A percentile compares a stretch with the other conserved stretches of the same genome.
Evolutionary conservation across 2,888 invertebrate genomes (phyloP).

Genomic region (Dolichomitus sp.): DNA sequence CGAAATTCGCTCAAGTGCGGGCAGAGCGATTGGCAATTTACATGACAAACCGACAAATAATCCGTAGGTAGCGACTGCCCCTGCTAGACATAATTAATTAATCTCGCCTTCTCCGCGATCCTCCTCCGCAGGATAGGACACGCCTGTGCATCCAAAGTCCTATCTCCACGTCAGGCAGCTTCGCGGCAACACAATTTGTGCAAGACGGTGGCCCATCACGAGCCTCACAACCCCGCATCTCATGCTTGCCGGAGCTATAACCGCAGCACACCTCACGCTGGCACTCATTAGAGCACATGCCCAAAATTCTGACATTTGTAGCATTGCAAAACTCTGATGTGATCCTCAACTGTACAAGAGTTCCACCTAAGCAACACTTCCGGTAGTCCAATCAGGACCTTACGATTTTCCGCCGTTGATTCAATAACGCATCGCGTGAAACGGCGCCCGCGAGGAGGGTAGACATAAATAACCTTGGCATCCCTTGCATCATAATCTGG

Average conservation of each 20-base stretch:
- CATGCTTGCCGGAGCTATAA: neutral
- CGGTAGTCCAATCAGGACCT: too few species aligned
- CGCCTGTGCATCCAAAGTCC: neutral
- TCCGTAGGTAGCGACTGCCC: too few species aligned
- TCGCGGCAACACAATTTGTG: neutral
- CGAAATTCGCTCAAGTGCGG: too few species aligned
- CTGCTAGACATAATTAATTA: neutral
- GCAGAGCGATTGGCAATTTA: too few species aligned
- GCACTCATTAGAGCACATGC: neutral
- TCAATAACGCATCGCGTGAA: constrained; percentile 11
- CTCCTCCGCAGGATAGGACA: constrained; percentile 16
- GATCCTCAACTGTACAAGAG: neutral
- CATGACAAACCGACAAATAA: too few species aligned
- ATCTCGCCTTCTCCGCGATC: neutral
- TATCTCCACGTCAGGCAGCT: neutral
- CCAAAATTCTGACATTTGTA: constrained; percentile 2
- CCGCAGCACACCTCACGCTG: neutral
- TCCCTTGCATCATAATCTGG: neutral
- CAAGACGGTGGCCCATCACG: neutral
- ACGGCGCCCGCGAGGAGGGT: neutral
- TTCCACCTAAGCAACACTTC: constrained; percentile 15
- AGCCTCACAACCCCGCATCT: neutral
- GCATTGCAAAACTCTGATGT: too few species aligned
- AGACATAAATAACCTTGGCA: neutral
- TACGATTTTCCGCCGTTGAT: constrained; percentile 21